Evolutionary conservation across 2,113 vertebrate species (phyloP).

Genomic region (Silurus asotus): DNA sequence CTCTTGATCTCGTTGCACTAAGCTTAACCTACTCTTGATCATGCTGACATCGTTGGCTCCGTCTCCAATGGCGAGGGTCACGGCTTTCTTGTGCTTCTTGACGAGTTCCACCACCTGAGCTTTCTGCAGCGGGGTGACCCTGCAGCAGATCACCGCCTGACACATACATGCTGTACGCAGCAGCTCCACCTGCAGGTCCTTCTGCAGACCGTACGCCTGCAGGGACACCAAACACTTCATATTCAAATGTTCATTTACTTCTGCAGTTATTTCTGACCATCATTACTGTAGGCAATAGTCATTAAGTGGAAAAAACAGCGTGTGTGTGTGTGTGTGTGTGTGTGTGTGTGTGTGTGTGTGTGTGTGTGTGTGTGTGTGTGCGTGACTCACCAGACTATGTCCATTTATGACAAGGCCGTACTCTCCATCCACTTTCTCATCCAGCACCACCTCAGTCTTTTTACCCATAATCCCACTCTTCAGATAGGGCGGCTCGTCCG

Average conservation of each 20-base stretch:
- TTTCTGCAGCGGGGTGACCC: constrained; percentile 93
- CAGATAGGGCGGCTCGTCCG: constrained; percentile 62
- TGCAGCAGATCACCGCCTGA: constrained; percentile 90
- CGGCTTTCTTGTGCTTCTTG: constrained; percentile 87
- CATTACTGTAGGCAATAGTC: background rate
- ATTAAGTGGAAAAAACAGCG: too few species aligned
- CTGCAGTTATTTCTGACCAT: background rate
- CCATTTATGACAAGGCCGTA: constrained; percentile 89
- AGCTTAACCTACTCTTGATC: constrained; percentile 83
- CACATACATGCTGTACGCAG: constrained; percentile 87
- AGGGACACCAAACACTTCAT: background rate
- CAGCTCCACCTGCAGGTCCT: constrained; percentile 81
- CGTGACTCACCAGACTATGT: constrained; percentile 83
- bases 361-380: background rate
- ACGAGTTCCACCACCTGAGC: constrained; percentile 93
- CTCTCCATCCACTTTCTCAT: constrained; percentile 80
- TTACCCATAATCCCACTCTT: constrained; percentile 64
- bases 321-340: background rate
- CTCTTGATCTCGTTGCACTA: background rate
- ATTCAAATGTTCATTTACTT: background rate
- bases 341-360: background rate
- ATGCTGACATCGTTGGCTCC: constrained; percentile 96
- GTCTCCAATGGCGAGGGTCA: constrained; percentile 92
- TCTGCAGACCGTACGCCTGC: constrained; percentile 85
- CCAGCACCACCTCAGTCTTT: constrained; percentile 69